Percentiles rank a stretch among this genome's conserved stretches.
These are phyloP conservation scores for Synergus japonicus DNA, from an alignment of 2,888 invertebrate species.

Conservation along the genomic window DNA sequence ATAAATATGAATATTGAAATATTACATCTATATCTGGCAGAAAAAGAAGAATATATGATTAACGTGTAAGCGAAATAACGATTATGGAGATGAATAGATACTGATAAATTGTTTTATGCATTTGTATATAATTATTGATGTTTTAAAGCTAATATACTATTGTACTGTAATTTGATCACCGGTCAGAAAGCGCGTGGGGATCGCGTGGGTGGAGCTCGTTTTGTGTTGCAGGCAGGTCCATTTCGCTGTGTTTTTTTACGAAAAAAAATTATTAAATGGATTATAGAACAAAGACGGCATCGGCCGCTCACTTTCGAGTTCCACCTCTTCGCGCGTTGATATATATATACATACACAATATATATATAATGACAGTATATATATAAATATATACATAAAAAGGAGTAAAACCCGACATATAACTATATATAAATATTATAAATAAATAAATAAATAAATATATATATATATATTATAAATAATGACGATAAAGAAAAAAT, in stretches of 20 bases:
- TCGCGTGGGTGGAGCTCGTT: conserved; percentile 57
- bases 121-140: conserved; percentile 77
- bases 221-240: conserved; percentile 50
- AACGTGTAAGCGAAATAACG: conserved; percentile 62
- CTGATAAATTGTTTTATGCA: conserved; percentile 75
- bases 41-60: conserved; percentile 61
- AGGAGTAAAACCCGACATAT: conserved; percentile 51
- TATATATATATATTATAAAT: conserved; percentile 51
- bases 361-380: conserved; percentile 49
- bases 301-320: conserved; percentile 62
- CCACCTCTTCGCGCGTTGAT: conserved; percentile 62
- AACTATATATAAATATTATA: conserved; percentile 49
- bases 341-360: conserved; percentile 61
- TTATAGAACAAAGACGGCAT: conserved; percentile 51
- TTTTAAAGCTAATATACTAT: conserved; percentile 74
- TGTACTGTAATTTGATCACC: conserved; percentile 69
- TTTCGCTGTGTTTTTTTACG: conserved; percentile 47
- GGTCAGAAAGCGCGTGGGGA: conserved; percentile 58
- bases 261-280: conserved; percentile 50
- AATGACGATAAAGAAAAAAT: conserved; percentile 49
- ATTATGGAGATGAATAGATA: conserved; percentile 68
- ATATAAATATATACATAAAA: conserved; percentile 42
- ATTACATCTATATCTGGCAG: conserved; percentile 68
- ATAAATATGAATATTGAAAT: conserved; percentile 68
- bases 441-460: conserved; percentile 46